Evolutionary conservation across 2,888 invertebrate species (phyloP), one percentile per base, ranked within the genome.

Genomic region (Heteromurus nitidus): DNA sequence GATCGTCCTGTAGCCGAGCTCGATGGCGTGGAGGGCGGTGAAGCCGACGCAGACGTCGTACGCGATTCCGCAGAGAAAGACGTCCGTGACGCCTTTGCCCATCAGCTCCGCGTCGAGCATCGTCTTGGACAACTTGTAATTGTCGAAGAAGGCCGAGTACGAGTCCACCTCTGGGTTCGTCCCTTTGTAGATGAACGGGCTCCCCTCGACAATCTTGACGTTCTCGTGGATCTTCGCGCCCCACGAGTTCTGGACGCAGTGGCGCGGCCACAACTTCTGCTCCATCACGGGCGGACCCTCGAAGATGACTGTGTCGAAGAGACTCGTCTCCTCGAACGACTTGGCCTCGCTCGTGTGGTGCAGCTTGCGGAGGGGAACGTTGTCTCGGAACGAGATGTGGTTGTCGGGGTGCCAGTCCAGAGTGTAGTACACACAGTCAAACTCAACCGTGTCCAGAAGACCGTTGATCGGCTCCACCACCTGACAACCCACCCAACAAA

Each of bases 101-200:
- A 94, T 93, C 80, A 98, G 91, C 88, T 96, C 95, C 11, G 93
- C 92, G 88, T 94, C 93, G 60, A 98, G 91, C 11, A 94, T 94
- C 7, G 98, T 98, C 89, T 96, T 94, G 1, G 95, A 94, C 82
- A 95, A 90, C 90, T 96, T 96, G 90, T 95, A 95, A 90, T 99
- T 98, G 91, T 99, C 98, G 95, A 96, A 97, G 91, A 99, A 99
- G 64, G 97, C 98, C 0, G 98, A 98, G 90, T 99, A 99, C 1
- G 97, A 97, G 90, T 99, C 98, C 76, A 98, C 95, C 87, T 96
- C 96, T 0, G 98, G 94, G 90, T 97, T 95, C 0, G 95, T 96
- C 47, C 98, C 98, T 89, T 96, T 96, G 90, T 95, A 95, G 68
- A 96, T 93, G 89, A 95, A 95, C 60, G 83, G 83, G 31, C 73